A percentile compares a stretch with the other conserved stretches of the same genome.
These are phyloP conservation scores for Linyphia triangularis DNA, from an alignment of 2,888 invertebrate genomes.

Conservation along the genomic window DNA sequence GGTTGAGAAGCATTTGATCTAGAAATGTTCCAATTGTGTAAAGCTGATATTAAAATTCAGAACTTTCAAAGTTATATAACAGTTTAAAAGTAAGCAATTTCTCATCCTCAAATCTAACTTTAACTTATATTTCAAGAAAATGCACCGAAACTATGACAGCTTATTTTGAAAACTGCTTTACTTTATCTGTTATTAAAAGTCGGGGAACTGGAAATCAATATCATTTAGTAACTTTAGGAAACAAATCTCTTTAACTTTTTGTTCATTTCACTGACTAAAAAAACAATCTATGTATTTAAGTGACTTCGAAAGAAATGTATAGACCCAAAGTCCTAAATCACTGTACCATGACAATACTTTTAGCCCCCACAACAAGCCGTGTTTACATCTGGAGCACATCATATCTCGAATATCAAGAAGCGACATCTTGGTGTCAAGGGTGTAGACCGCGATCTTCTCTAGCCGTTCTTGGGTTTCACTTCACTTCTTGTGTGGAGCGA, in stretches of 20 bases:
- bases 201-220: too few relatives aligned
- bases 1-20: too few relatives aligned
- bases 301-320: background rate
- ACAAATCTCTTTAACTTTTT: background rate
- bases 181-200: background rate
- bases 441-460: background rate
- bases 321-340: background rate
- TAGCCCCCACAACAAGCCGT: background rate
- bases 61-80: too few relatives aligned
- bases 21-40: too few relatives aligned
- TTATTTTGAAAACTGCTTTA: background rate
- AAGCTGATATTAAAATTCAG: too few relatives aligned
- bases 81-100: too few relatives aligned
- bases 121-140: too few relatives aligned
- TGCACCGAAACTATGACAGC: too few relatives aligned
- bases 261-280: background rate
- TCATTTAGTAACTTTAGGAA: background rate
- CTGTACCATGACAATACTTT: constrained; percentile 12
- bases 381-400: constrained; percentile 54
- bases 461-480: background rate
- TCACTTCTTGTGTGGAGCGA: background rate
- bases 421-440: constrained; percentile 38
- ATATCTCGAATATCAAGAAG: constrained; percentile 47
- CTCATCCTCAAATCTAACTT: too few relatives aligned
- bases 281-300: background rate